These are phyloP conservation scores for Prosapia bicincta DNA, from an alignment of 2,888 invertebrate genomes.

Conservation along the genomic window DNA sequence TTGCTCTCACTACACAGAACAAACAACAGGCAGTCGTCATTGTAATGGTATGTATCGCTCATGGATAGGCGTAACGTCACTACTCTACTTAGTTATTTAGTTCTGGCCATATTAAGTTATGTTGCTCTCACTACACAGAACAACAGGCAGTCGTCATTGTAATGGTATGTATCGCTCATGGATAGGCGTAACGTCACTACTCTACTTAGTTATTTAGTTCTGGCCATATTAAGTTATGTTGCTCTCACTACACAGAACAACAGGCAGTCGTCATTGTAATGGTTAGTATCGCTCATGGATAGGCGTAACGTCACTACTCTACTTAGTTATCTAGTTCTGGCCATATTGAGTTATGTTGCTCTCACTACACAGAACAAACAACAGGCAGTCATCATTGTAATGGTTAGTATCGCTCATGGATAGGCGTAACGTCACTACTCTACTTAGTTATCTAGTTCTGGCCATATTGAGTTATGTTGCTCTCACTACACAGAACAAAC, in stretches of 20 bases:
- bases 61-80: constrained; percentile 77
- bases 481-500: constrained; percentile 55
- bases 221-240: constrained; percentile 58
- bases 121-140: constrained; percentile 56
- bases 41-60: constrained; percentile 58
- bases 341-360: no score
- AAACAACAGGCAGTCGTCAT: constrained; percentile 62
- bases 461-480: constrained; percentile 57
- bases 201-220: constrained; percentile 59
- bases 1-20: constrained; percentile 55
- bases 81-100: constrained; percentile 65
- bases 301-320: no score
- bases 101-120: constrained; percentile 57
- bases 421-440: constrained; percentile 74
- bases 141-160: constrained; percentile 63
- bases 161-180: constrained; percentile 65
- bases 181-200: constrained; percentile 84
- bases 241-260: constrained; percentile 55
- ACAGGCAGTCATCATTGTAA: no score
- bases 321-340: no score
- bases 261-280: constrained; percentile 66
- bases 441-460: constrained; percentile 62
- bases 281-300: constrained; percentile 53
- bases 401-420: constrained; percentile 78
- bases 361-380: no score